These are phyloP conservation scores for Alethe diademata DNA, from an alignment of 2,113 vertebrate genomes.

Conservation along the genomic window DNA sequence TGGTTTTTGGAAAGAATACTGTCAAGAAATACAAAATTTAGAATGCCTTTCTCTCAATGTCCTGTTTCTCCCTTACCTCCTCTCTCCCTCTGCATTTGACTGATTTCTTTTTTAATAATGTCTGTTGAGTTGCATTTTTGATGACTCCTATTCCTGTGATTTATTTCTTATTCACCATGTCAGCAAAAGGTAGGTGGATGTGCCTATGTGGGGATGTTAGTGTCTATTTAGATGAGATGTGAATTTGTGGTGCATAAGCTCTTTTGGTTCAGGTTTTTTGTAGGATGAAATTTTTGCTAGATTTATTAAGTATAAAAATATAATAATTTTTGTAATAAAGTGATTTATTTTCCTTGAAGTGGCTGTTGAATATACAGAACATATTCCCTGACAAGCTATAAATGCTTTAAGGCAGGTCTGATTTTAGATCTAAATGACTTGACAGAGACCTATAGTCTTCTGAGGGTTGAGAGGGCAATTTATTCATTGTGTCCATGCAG, in stretches of 20 bases:
- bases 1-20: background rate
- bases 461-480: background rate
- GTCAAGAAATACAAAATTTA: background rate
- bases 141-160: background rate
- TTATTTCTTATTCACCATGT: background rate
- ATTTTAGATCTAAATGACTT: constrained; percentile 12
- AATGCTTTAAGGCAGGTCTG: background rate
- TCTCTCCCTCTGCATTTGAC: background rate
- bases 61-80: background rate
- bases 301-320: background rate
- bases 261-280: background rate
- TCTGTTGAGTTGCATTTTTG: background rate
- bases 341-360: background rate
- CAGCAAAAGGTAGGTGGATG: background rate
- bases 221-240: background rate
- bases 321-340: background rate
- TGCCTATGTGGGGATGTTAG: background rate
- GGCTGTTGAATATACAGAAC: background rate
- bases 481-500: background rate
- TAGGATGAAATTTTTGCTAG: background rate
- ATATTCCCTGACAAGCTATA: background rate
- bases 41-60: background rate
- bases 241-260: background rate
- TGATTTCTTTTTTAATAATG: background rate
- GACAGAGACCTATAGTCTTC: constrained; percentile 19